Conservation (phyloP, 1,140 invertebrate genomes). For the Mamestra configurata region DNA sequence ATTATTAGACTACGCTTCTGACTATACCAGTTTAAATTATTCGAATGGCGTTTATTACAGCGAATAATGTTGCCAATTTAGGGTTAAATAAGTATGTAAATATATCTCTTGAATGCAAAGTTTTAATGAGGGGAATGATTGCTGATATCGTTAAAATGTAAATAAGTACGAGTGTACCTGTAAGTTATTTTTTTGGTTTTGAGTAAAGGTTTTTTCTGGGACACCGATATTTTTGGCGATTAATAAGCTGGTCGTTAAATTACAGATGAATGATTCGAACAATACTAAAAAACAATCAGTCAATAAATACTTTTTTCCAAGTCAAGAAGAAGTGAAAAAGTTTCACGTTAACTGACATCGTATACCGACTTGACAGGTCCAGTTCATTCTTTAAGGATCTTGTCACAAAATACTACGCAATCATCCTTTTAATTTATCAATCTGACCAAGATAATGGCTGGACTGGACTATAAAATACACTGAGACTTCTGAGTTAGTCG, state of each 20-base stretch:
- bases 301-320: no score
- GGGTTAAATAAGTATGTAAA: conserved; percentile 31
- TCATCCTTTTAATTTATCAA: no score
- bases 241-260: not conserved
- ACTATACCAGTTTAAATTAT: conserved; percentile 43
- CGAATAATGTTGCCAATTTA: conserved; percentile 35
- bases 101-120: conserved; percentile 21
- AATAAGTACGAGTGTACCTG: not conserved
- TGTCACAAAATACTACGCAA: no score
- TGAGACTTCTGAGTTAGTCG: no score
- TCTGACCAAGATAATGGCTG: no score
- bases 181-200: not conserved
- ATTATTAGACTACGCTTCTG: conserved; percentile 62
- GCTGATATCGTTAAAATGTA: conserved; percentile 16
- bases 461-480: no score
- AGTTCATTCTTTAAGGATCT: no score
- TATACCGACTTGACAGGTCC: no score
- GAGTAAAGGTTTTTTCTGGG: not conserved
- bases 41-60: conserved; percentile 11
- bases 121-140: conserved; percentile 21
- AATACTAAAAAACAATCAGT: no score
- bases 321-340: no score
- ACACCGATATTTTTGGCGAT: not conserved
- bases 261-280: not conserved
- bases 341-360: no score